These are phyloP conservation scores for Aix galericulata DNA, from an alignment of 2,113 vertebrate genomes.

Conservation along the genomic window DNA sequence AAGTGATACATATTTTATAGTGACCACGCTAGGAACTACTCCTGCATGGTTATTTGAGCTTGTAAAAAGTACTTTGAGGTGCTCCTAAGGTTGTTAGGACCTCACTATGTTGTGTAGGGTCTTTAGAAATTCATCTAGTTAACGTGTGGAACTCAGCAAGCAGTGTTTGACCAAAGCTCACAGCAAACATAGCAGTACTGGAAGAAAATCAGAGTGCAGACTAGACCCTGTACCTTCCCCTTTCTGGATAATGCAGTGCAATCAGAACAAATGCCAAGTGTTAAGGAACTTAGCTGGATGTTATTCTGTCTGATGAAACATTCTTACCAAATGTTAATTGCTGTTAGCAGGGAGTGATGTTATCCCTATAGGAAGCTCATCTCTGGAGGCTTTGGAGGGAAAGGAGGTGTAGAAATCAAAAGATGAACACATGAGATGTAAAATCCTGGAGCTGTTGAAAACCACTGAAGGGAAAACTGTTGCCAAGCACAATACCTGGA, in stretches of 20 bases:
- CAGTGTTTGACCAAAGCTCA: not conserved
- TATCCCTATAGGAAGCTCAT: slow-evolving; percentile 40
- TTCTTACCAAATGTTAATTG: slow-evolving; percentile 53
- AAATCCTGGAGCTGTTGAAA: not conserved
- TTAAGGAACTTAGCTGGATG: slow-evolving; percentile 3
- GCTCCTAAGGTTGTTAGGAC: not conserved
- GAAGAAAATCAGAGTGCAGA: not conserved
- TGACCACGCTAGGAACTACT: not conserved
- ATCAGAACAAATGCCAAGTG: not conserved
- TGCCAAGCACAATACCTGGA: slow-evolving; percentile 43
- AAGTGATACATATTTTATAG: not conserved
- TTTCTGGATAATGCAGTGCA: not conserved
- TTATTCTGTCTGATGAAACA: slow-evolving; percentile 5
- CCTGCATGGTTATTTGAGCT: not conserved
- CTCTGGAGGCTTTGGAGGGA: slow-evolving; percentile 6
- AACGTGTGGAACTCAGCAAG: not conserved
- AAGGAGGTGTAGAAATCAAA: not conserved
- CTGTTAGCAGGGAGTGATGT: slow-evolving; percentile 9
- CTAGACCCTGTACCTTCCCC: not conserved
- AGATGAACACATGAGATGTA: not conserved
- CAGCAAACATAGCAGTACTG: not conserved
- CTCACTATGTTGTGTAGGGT: not conserved
- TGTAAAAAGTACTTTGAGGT: not conserved
- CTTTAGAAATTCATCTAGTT: not conserved
- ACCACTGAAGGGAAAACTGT: not conserved